These are phyloP conservation scores for Bombus polaris DNA, from an alignment of 1,140 invertebrate genomes.

Conservation along the genomic window DNA sequence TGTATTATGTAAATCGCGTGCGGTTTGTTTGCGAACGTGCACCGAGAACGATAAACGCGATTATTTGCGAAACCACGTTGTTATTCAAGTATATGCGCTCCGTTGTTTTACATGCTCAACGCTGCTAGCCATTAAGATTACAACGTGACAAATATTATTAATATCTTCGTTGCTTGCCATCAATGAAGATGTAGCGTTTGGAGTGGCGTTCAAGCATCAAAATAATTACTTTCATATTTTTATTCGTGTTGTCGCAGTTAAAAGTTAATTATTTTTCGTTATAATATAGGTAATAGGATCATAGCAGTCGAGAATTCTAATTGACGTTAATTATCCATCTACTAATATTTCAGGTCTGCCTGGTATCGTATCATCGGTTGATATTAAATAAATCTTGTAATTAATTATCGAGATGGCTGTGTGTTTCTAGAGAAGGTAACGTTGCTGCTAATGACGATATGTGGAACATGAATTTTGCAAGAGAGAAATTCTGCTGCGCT, in stretches of 20 bases:
- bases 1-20: slow-evolving; percentile 11
- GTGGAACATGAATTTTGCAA: neutral
- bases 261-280: neutral
- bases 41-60: neutral
- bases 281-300: neutral
- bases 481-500: neutral
- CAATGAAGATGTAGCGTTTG: no score
- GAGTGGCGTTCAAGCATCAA: neutral
- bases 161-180: neutral
- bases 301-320: neutral
- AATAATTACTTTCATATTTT: neutral
- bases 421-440: no score
- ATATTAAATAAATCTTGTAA: neutral
- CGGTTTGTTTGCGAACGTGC: slow-evolving; percentile 15
- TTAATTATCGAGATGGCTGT: neutral
- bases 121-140: neutral
- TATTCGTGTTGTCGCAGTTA: neutral
- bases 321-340: slow-evolving; percentile 18
- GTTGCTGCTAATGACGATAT: no score
- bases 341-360: neutral
- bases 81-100: neutral
- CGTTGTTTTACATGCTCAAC: neutral
- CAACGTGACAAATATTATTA: slow-evolving; percentile 10
- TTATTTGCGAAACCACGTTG: slow-evolving; percentile 1
- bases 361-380: neutral